These are phyloP conservation scores for Ormyrus thymus DNA, from an alignment of 2,888 invertebrate genomes.

Conservation along the genomic window DNA sequence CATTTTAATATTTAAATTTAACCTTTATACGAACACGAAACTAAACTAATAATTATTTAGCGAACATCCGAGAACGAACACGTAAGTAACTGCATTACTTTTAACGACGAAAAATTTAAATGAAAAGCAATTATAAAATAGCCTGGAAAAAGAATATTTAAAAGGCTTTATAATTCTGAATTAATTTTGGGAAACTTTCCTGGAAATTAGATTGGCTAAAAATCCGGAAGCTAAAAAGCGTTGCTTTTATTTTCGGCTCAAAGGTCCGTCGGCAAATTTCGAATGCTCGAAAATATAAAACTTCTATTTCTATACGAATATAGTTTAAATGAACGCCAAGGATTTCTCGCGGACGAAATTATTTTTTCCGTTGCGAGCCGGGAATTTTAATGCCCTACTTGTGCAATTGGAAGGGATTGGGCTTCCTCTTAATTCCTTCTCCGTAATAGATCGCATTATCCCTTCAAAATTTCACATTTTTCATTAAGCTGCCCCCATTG, in stretches of 20 bases:
- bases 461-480: constrained; percentile 19
- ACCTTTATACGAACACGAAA: no score
- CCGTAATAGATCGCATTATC: constrained; percentile 17
- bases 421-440: constrained; percentile 29
- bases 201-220: no score
- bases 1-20: no score
- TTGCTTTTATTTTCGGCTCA: no score
- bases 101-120: background rate
- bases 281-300: background rate
- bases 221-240: background rate
- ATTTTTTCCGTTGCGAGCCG: constrained; percentile 14
- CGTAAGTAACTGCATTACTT: no score
- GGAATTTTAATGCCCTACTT: constrained; percentile 25
- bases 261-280: background rate
- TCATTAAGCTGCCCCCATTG: constrained; percentile 5
- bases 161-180: no score
- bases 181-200: no score
- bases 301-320: background rate
- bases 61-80: no score
- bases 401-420: constrained; percentile 19
- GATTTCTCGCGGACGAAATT: constrained; percentile 14
- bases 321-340: background rate
- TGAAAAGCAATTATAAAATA: background rate
- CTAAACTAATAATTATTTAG: no score
- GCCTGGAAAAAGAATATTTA: no score